A percentile compares a stretch with the other conserved stretches of the same genome.
phyloP scores from a whole-genome alignment of 1,140 invertebrate genomes.

The Orchestia grillus region DNA sequence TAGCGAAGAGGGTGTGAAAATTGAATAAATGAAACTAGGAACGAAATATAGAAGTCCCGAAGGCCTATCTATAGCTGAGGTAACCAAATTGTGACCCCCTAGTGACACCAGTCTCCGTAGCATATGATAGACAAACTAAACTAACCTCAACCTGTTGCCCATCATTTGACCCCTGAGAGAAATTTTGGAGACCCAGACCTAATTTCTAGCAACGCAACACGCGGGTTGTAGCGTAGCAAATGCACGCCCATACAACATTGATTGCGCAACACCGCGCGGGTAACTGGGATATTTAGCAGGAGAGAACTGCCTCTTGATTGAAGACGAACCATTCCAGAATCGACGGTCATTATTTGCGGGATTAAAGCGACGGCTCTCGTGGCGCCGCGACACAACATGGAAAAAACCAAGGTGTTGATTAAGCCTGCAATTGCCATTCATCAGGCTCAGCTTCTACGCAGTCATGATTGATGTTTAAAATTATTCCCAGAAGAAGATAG shows the following conservation, averaged over 20 bases:
- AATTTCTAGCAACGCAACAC: too few species aligned
- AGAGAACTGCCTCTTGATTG: not conserved
- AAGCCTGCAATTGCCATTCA: not conserved
- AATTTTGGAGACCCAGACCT: too few species aligned
- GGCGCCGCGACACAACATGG: not conserved
- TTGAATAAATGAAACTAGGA: too few species aligned
- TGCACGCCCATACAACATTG: not conserved
- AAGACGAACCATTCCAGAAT: not conserved
- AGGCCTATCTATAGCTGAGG: too few species aligned
- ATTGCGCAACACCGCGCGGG: too few species aligned
- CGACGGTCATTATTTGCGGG: not conserved
- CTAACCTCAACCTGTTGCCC: too few species aligned
- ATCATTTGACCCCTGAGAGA: too few species aligned
- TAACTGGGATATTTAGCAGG: not conserved
- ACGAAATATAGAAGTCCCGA: too few species aligned
- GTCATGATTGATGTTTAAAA: not conserved
- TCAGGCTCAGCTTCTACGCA: not conserved
- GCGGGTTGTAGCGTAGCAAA: not conserved
- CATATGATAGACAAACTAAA: too few species aligned
- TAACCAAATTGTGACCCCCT: too few species aligned
- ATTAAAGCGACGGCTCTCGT: not conserved
- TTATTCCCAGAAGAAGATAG: not conserved
- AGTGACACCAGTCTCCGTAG: too few species aligned
- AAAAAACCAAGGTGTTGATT: not conserved
- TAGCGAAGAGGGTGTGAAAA: too few species aligned